Percentiles rank a stretch among this genome's conserved stretches.
phyloP scores from a whole-genome alignment of 2,888 invertebrate genomes.

The Eupithecia insigniata region DNA sequence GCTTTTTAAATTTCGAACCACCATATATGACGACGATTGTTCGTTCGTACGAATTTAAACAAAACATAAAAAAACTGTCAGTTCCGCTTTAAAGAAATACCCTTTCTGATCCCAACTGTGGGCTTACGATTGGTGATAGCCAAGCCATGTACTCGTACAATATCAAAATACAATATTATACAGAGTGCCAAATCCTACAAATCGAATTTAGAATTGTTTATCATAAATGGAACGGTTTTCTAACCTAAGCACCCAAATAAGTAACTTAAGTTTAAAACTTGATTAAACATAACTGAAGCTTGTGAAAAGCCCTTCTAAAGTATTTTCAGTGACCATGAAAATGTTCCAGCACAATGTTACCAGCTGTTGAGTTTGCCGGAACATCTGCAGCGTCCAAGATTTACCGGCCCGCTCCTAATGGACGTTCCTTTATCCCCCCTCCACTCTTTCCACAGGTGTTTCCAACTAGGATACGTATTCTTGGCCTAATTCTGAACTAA shows the following conservation, averaged over 20 bases:
- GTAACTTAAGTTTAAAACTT: background rate
- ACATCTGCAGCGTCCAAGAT: constrained; percentile 24
- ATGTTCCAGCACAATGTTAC: background rate
- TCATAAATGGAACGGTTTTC: background rate
- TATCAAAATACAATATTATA: background rate
- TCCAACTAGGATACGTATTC: constrained; percentile 17
- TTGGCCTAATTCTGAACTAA: background rate
- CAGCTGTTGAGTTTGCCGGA: constrained; percentile 12
- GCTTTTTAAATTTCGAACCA: no score
- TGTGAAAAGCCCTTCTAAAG: background rate
- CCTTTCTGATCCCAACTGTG: no score
- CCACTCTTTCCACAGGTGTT: constrained; percentile 5
- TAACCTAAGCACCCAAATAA: background rate
- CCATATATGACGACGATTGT: background rate
- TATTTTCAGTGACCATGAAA: background rate
- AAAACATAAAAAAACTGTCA: background rate
- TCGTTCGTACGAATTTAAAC: background rate
- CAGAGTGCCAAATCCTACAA: no score
- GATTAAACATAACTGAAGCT: background rate
- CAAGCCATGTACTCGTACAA: background rate
- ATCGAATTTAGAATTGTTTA: no score
- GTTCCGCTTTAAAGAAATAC: background rate
- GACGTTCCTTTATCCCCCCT: constrained; percentile 23
- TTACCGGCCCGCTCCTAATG: constrained; percentile 28
- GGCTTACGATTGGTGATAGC: background rate